Conservation (phyloP, 2,113 vertebrate genomes). For the Grammomys surdaster region DNA sequence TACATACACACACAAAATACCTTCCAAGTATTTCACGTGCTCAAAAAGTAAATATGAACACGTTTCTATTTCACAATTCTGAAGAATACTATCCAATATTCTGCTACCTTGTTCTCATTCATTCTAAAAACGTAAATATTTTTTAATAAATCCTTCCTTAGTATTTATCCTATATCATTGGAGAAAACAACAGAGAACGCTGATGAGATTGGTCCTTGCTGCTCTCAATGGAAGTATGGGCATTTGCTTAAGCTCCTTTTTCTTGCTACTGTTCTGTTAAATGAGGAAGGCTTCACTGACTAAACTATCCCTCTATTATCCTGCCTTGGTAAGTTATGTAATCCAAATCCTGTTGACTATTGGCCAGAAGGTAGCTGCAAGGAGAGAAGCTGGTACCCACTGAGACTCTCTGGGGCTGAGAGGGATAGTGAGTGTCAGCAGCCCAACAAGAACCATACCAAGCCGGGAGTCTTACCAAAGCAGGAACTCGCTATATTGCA, state of each 20-base stretch:
- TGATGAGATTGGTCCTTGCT: not conserved
- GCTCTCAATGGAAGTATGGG: not conserved
- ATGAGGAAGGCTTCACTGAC: not conserved
- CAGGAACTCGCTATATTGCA: no score
- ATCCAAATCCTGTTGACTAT: not conserved
- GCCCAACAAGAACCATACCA: no score
- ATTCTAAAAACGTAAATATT: not conserved
- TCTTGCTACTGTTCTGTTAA: not conserved
- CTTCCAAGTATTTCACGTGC: not conserved
- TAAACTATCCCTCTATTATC: not conserved
- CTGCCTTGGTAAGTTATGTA: not conserved
- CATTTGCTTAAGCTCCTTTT: not conserved
- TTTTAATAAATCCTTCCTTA: not conserved
- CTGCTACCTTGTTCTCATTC: not conserved
- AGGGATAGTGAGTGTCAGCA: no score
- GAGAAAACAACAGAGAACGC: not conserved
- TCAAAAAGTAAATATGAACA: not conserved
- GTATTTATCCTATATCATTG: not conserved
- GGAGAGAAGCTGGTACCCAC: no score
- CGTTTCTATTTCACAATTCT: not conserved
- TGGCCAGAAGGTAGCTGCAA: no score
- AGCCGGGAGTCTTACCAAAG: no score
- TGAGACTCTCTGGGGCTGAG: no score
- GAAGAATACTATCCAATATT: not conserved
- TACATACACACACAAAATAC: not conserved